Percentiles rank a stretch among this genome's conserved stretches.
These are phyloP conservation scores for Tapirus indicus DNA, from an alignment of 2,797 vertebrate species.

Conservation along the genomic window DNA sequence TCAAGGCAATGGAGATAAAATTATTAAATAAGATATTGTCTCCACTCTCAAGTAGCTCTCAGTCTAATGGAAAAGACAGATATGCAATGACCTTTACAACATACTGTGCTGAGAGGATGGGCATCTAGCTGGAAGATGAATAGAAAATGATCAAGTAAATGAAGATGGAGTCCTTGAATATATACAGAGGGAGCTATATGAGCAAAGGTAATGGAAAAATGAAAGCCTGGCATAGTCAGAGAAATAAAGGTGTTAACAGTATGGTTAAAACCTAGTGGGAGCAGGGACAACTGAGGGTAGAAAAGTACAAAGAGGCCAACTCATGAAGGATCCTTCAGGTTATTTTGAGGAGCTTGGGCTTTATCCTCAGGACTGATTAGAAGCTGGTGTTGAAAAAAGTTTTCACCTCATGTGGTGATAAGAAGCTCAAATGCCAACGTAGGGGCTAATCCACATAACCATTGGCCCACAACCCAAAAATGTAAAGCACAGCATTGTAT, in stretches of 20 bases:
- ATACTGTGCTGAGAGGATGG: neutral
- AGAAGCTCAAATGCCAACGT: constrained; percentile 19
- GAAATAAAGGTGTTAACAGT: neutral
- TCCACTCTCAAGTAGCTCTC: neutral
- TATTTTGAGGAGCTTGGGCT: neutral
- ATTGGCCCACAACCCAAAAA: neutral
- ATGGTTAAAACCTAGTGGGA: neutral
- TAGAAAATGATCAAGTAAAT: constrained; percentile 42
- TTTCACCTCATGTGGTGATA: constrained; percentile 23
- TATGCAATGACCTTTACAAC: constrained; percentile 10
- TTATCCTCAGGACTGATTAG: neutral
- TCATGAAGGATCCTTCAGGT: neutral
- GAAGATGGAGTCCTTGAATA: neutral
- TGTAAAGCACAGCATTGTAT: neutral
- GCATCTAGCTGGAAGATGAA: neutral
- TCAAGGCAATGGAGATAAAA: constrained; percentile 38
- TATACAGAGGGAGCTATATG: neutral
- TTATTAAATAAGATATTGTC: neutral
- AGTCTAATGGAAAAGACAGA: constrained; percentile 16
- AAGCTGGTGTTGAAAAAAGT: neutral
- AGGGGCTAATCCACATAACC: neutral
- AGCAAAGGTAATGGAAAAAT: constrained; percentile 24
- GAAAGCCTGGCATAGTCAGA: neutral
- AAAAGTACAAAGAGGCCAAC: neutral
- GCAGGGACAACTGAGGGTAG: neutral